Base-by-base conservation (phyloP, 2,888 invertebrate species). In the Ceraclea dissimilis region DNA sequence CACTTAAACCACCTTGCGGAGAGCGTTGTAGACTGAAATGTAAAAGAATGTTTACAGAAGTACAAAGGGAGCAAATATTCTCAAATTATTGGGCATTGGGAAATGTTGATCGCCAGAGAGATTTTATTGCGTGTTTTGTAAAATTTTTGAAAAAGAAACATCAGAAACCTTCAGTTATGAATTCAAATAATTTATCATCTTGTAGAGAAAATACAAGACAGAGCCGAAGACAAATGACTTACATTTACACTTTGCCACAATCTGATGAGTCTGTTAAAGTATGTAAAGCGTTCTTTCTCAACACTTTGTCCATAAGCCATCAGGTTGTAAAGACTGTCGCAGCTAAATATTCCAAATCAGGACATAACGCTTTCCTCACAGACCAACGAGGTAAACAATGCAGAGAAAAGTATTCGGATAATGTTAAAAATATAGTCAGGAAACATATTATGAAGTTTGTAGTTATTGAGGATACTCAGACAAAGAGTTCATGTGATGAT, bases 401-500 rank as follows among this genome's bases (percentile, higher is more conserved):
- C 20, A 17, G 20, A 18, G 47, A 47, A 18, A 47, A 47, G 18
- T 47, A 47, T 19, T 18, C 47, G 6, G 47, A 47, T 47, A 18
- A 2, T 47, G 47, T 47, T 47, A 47, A 47, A 13, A 19, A 47
- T 18, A 5, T 19, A 5, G 47, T 47, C n/a, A 2, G 47, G 6
- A 8, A 47, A 47, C 47, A 47, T 13, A 47, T 47, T 13, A 47
- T 47, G 47, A 47, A 47, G 47, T 47, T 47, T 47, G 47, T 47
- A 4, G 13, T 47, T 11, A 19, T 13, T 18, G 47, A 47, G 19
- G 18, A 18, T 17, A 47, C 5, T 17, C 2, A 17, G 6, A 19
- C 5, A 17, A 47, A 47, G 18, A 47, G 11, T 17, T 2, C 5
- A 17, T 6, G 5, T 5, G 20, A 17, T 18, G 18, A 18, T 4